phyloP scores from a whole-genome alignment of 2,797 vertebrate species.

The Enteromius unitaeniatus region DNA sequence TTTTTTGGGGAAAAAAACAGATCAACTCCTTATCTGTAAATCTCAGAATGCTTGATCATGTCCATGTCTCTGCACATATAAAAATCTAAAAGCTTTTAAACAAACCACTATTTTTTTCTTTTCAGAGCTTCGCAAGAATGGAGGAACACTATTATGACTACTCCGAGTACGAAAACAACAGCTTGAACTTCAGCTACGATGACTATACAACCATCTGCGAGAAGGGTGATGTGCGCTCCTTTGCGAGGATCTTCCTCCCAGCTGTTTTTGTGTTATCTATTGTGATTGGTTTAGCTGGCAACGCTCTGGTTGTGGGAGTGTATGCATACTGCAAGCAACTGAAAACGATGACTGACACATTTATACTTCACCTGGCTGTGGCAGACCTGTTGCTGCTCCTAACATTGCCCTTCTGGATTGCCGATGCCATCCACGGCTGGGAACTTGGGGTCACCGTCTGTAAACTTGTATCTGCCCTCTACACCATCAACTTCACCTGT shows the following conservation, averaged over 20 bases:
- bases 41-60: background rate
- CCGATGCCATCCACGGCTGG: slow-evolving; percentile 86
- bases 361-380: slow-evolving; percentile 88
- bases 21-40: background rate
- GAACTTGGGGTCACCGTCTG: slow-evolving; percentile 82
- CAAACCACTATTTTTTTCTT: slow-evolving; percentile 9
- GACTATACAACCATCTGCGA: slow-evolving; percentile 83
- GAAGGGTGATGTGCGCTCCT: slow-evolving; percentile 86
- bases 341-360: slow-evolving; percentile 86
- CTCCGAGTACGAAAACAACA: slow-evolving; percentile 69
- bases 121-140: slow-evolving; percentile 63
- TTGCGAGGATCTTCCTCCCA: slow-evolving; percentile 86
- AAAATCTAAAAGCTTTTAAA: background rate
- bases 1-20: background rate
- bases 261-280: slow-evolving; percentile 82
- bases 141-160: slow-evolving; percentile 67
- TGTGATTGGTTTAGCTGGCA: slow-evolving; percentile 85
- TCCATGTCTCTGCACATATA: background rate
- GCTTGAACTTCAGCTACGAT: slow-evolving; percentile 72
- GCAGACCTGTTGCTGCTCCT: slow-evolving; percentile 89
- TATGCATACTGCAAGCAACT: slow-evolving; percentile 86
- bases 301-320: slow-evolving; percentile 83
- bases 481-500: slow-evolving; percentile 90
- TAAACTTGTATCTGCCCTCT: slow-evolving; percentile 85
- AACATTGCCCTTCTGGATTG: slow-evolving; percentile 92